Evolutionary conservation across 2,113 vertebrate species (phyloP).

Genomic region (Ardeotis arabs): DNA sequence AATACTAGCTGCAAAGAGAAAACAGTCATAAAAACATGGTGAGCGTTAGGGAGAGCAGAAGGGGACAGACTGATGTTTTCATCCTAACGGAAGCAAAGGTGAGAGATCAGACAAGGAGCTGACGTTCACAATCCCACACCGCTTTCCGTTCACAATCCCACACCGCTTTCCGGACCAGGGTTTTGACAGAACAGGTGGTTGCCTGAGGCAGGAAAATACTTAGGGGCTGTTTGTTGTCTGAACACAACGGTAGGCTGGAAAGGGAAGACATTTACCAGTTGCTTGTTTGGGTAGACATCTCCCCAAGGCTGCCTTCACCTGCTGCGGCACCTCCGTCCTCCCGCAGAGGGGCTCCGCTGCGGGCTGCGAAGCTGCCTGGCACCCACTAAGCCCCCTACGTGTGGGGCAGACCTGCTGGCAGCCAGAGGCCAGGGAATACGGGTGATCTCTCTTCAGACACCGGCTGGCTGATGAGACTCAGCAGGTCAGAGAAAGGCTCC

Average conservation of each 20-base stretch:
- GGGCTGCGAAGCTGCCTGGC: neutral
- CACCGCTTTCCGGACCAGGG: neutral
- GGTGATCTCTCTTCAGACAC: neutral
- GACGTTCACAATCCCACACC: neutral
- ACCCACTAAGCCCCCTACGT: fast-evolving
- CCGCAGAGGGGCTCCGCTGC: neutral
- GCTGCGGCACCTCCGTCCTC: neutral
- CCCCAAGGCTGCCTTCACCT: neutral
- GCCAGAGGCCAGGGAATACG: neutral
- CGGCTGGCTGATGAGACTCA: neutral
- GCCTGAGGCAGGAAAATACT: conserved; percentile 26
- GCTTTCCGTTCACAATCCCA: neutral
- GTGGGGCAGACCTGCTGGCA: neutral
- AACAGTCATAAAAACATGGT: neutral
- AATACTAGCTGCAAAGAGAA: conserved; percentile 34
- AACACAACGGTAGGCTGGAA: neutral
- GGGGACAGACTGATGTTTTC: neutral
- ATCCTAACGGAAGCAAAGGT: neutral
- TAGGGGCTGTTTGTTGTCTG: neutral
- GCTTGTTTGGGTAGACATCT: neutral
- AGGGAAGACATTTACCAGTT: neutral
- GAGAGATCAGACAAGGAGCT: neutral
- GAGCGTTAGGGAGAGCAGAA: conserved; percentile 8
- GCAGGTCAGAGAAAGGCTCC: conserved; percentile 19
- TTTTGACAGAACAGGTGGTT: conserved; percentile 15